Percentiles rank a stretch among this genome's conserved stretches.
Evolutionary conservation across 2,888 invertebrate genomes (phyloP).

Genomic region (Osmoderma eremita): DNA sequence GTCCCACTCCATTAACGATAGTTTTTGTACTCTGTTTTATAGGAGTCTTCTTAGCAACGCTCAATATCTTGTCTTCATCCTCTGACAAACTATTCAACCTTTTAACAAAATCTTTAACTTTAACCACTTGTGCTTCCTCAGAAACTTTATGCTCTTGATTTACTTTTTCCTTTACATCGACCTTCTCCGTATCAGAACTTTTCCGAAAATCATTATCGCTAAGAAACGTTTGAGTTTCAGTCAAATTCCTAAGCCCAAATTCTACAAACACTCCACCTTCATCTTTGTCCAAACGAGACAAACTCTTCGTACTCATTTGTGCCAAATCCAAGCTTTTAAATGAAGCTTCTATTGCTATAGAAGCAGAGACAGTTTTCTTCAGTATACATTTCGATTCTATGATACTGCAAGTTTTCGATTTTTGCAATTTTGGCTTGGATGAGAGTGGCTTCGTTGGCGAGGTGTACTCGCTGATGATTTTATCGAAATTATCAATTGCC

Average conservation of each 20-base stretch:
- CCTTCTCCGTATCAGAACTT: background rate
- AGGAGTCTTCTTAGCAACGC: background rate
- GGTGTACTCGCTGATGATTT: slow-evolving; percentile 65
- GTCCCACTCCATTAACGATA: background rate
- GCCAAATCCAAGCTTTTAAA: slow-evolving; percentile 32
- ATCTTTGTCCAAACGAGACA: slow-evolving; percentile 68
- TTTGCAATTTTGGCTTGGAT: slow-evolving; percentile 70
- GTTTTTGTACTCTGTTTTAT: background rate
- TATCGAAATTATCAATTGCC: slow-evolving; percentile 68
- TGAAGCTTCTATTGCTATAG: slow-evolving; percentile 50
- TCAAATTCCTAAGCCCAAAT: background rate
- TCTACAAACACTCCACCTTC: background rate
- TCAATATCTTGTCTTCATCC: slow-evolving; percentile 20
- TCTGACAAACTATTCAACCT: slow-evolving; percentile 51
- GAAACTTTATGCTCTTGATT: background rate
- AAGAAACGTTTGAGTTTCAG: slow-evolving; percentile 14
- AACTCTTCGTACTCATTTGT: slow-evolving; percentile 64
- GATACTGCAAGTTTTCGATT: slow-evolving; percentile 77
- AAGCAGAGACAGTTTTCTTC: slow-evolving; percentile 63
- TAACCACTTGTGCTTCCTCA: slow-evolving; percentile 39
- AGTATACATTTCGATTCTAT: slow-evolving; percentile 76
- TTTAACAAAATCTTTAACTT: slow-evolving; percentile 57
- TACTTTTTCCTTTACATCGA: background rate
- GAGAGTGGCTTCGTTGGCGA: slow-evolving; percentile 55
- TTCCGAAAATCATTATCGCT: slow-evolving; percentile 24